Evolutionary conservation across 2,888 invertebrate genomes (phyloP).

Genomic region (Aphelenchoides bicaudatus): DNA sequence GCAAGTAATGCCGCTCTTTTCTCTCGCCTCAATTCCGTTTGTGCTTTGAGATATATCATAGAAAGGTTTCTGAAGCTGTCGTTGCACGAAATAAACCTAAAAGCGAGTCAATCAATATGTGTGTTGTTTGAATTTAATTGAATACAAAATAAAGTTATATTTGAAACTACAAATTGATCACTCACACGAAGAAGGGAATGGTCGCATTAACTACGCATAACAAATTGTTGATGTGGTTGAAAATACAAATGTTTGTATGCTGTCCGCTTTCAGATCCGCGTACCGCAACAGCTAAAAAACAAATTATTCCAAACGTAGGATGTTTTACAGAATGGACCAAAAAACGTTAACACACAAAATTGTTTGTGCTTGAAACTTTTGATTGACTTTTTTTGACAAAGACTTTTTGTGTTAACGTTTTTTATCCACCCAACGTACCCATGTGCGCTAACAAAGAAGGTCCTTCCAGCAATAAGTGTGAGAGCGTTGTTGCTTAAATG

Average conservation of each 20-base stretch:
- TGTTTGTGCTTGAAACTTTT: too few relatives aligned
- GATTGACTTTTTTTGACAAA: too few relatives aligned
- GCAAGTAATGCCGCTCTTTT: constrained; percentile 25
- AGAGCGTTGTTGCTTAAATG: constrained; percentile 54
- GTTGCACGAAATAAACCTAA: constrained; percentile 31
- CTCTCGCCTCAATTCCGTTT: constrained; percentile 24
- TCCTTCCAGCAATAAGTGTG: constrained; percentile 54
- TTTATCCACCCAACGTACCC: constrained; percentile 21
- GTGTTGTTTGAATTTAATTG: too few relatives aligned
- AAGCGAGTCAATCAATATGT: too few relatives aligned
- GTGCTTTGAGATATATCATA: constrained; percentile 44
- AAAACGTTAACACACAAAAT: too few relatives aligned
- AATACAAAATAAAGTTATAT: constrained; percentile 7
- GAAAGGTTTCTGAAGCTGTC: constrained; percentile 56
- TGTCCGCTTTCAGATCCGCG: constrained; percentile 28
- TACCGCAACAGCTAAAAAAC: constrained; percentile 32
- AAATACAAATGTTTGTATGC: constrained; percentile 40
- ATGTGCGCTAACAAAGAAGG: too few relatives aligned
- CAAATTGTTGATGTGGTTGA: constrained; percentile 51
- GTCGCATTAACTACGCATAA: constrained; percentile 54
- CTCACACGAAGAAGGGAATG: constrained; percentile 58
- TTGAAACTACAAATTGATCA: too few relatives aligned
- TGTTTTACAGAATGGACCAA: too few relatives aligned
- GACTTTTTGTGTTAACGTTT: background rate
- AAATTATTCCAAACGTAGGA: too few relatives aligned